Percentiles rank a stretch among this genome's conserved stretches.
phyloP scores from a whole-genome alignment of 2,888 invertebrate genomes.

The Teinopalpus imperialis region DNA sequence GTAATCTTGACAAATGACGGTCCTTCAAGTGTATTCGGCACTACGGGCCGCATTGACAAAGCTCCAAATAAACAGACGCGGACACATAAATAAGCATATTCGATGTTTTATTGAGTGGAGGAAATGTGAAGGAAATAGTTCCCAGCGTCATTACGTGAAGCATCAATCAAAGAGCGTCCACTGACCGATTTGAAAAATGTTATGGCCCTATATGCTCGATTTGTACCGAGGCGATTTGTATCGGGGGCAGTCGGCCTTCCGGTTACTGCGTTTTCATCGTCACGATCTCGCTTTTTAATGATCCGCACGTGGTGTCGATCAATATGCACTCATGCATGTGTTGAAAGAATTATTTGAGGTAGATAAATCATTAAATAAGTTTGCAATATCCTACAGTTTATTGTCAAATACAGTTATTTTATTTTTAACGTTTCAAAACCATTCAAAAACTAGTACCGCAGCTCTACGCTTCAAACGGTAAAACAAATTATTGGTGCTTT shows the following conservation, averaged over 20 bases:
- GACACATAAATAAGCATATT: slow-evolving; percentile 78
- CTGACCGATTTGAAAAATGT: slow-evolving; percentile 46
- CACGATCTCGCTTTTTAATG: slow-evolving; percentile 8
- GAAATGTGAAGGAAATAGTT: slow-evolving; percentile 80
- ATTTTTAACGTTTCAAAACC: too few species aligned
- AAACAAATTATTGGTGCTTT: too few species aligned
- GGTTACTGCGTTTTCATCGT: slow-evolving; percentile 3
- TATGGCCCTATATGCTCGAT: slow-evolving; percentile 43
- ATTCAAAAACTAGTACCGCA: too few species aligned
- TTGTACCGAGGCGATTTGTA: slow-evolving; percentile 26
- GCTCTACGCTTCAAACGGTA: too few species aligned
- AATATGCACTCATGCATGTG: neutral
- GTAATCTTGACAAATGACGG: slow-evolving; percentile 81
- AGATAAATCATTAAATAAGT: too few species aligned
- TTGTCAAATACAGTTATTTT: too few species aligned
- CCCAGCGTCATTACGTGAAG: slow-evolving; percentile 73
- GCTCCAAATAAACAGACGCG: slow-evolving; percentile 74
- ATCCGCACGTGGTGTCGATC: neutral
- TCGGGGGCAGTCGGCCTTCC: neutral
- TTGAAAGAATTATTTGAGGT: too few species aligned
- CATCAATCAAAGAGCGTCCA: slow-evolving; percentile 73
- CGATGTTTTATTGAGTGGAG: slow-evolving; percentile 79
- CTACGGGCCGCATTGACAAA: slow-evolving; percentile 72
- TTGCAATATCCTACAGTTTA: too few species aligned
- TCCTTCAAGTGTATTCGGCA: slow-evolving; percentile 70